Base-by-base conservation (phyloP, 2,797 vertebrate genomes). In the Liparis tanakae region DNA sequence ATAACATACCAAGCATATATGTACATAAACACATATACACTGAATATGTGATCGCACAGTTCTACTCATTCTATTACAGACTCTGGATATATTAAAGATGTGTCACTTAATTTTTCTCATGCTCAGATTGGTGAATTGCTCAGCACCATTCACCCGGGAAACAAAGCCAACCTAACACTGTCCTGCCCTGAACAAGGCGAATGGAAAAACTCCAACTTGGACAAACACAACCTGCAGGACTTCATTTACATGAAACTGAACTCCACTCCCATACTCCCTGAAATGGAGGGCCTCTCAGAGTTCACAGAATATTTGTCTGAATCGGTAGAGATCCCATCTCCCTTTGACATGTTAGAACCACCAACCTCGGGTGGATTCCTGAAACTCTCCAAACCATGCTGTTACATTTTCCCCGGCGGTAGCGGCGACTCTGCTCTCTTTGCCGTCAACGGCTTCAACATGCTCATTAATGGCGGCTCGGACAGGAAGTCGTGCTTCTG, bases 211-310 rank as follows among this genome's bases (percentile, higher is more conserved):
- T 97, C 98, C 41, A 98, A 97, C 87, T 92, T 99, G 75, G 98
- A 99, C 84, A 96, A 97, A 95, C 98, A 99, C 90, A 99, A 97
- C 80, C 95, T 99, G 81, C 98, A 99, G 91, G 97, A 99, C 71
- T 99, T 99, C 74, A 99, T 99, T 79, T 96, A 99, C 81, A 98
- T 99, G 89, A 99, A 98, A 74, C 92, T 99, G 77, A 98, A 98
- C 87, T 97, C 97, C 36, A 78, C 95, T 54, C 95, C 95, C 72
- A 97, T 99, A 79, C 93, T 99, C 70, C 97, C 98, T 0, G 94
- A 98, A 92, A 99, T 99, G 98, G 98, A 99, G 91, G 98, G 98
- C 84, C 97, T 99, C 69, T 99, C 97, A 57, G 98, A 99, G 91
- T 99, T 99, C 81, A 98, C 97, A 0, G 98, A 99, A 25, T 99